Conservation (phyloP, 2,888 invertebrate species). For the Drosophila leonis region DNA sequence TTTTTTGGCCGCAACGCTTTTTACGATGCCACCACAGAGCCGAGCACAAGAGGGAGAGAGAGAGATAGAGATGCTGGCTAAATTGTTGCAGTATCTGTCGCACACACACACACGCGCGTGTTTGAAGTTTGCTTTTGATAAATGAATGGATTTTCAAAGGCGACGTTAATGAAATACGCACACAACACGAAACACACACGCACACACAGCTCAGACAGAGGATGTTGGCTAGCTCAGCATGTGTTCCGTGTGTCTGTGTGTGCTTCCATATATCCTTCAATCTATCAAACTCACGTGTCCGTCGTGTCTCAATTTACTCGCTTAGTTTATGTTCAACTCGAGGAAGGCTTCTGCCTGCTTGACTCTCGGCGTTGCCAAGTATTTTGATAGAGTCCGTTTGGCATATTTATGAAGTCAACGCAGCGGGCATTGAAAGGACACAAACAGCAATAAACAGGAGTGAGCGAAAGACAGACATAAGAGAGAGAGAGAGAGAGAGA, state of each 20-base stretch:
- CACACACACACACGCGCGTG: slow-evolving; percentile 54
- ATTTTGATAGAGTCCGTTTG: slow-evolving; percentile 70
- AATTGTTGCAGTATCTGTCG: slow-evolving; percentile 73
- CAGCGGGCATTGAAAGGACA: slow-evolving; percentile 59
- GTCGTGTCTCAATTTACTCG: slow-evolving; percentile 79
- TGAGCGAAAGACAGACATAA: background rate
- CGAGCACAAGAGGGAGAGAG: background rate
- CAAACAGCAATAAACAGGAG: slow-evolving; percentile 7
- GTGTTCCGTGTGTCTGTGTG: slow-evolving; percentile 10
- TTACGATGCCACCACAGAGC: slow-evolving; percentile 47
- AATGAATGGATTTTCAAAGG: slow-evolving; percentile 79
- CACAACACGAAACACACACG: slow-evolving; percentile 48
- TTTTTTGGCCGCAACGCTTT: slow-evolving; percentile 67
- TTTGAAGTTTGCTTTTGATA: slow-evolving; percentile 79
- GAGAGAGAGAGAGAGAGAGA: background rate
- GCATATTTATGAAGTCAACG: slow-evolving; percentile 73
- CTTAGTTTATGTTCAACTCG: slow-evolving; percentile 72
- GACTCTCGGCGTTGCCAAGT: slow-evolving; percentile 33
- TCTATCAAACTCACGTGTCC: slow-evolving; percentile 80
- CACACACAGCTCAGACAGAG: slow-evolving; percentile 23
- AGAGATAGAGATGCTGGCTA: slow-evolving; percentile 33
- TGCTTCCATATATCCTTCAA: slow-evolving; percentile 66
- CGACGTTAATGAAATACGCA: slow-evolving; percentile 79
- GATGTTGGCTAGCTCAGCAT: slow-evolving; percentile 29
- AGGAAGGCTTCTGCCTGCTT: slow-evolving; percentile 33